Conservation (phyloP, 1,140 invertebrate genomes). For the Drosophila repleta region DNA sequence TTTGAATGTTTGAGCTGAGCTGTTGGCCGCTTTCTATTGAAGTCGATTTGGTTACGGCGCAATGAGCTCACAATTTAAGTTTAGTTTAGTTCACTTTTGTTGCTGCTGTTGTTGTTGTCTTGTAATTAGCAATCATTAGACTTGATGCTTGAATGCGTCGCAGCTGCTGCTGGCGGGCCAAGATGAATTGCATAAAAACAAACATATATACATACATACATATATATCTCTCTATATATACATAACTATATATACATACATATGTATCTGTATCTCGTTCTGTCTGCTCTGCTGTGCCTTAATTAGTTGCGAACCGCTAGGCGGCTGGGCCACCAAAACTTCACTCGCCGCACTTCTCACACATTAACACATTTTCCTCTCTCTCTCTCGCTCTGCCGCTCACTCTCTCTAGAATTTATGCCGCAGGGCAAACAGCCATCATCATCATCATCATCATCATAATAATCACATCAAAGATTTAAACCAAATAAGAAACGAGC, state of each 20-base stretch:
- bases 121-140: slow-evolving; percentile 80
- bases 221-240: neutral
- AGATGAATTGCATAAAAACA: slow-evolving; percentile 42
- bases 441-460: slow-evolving; percentile 55
- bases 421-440: slow-evolving; percentile 37
- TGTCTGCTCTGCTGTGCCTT: slow-evolving; percentile 54
- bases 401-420: slow-evolving; percentile 39
- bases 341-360: slow-evolving; percentile 59
- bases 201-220: slow-evolving; percentile 8
- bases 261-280: slow-evolving; percentile 35
- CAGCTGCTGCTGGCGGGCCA: slow-evolving; percentile 19
- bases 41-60: slow-evolving; percentile 46
- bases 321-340: slow-evolving; percentile 45
- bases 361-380: slow-evolving; percentile 73
- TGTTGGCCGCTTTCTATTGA: slow-evolving; percentile 36
- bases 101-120: slow-evolving; percentile 48
- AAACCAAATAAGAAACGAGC: slow-evolving; percentile 29
- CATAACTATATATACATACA: neutral
- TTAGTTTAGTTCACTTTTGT: slow-evolving; percentile 11
- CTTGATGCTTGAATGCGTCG: slow-evolving; percentile 74
- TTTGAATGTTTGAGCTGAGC: slow-evolving; percentile 23
- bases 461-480: slow-evolving; percentile 58
- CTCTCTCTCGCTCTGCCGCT: neutral
- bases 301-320: slow-evolving; percentile 77
- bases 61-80: slow-evolving; percentile 40